Percentiles rank a stretch among this genome's conserved stretches.
phyloP scores from a whole-genome alignment of 2,113 vertebrate species.

The Nothocercus nigrocapillus region DNA sequence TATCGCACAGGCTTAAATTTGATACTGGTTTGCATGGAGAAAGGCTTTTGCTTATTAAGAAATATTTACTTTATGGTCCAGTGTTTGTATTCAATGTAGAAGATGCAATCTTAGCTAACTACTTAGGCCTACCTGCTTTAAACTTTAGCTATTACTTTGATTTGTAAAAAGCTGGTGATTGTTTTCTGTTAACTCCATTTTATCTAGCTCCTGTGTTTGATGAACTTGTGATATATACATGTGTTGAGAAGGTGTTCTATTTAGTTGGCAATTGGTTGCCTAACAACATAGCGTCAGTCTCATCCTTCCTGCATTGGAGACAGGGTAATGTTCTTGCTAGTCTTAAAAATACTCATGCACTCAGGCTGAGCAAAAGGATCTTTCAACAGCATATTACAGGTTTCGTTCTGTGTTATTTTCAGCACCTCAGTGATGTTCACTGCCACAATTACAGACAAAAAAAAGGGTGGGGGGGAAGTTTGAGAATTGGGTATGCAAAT shows the following conservation, averaged over 20 bases:
- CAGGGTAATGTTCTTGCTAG: not conserved
- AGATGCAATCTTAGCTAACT: not conserved
- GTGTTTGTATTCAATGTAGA: not conserved
- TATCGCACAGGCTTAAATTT: not conserved
- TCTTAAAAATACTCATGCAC: not conserved
- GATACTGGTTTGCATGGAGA: not conserved
- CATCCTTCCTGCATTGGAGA: not conserved
- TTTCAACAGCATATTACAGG: not conserved
- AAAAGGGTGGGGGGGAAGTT: not conserved
- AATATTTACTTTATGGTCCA: not conserved
- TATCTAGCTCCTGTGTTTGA: not conserved
- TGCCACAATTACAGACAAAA: not conserved
- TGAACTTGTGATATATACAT: not conserved
- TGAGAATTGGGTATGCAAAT: not conserved
- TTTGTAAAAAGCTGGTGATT: not conserved
- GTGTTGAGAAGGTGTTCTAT: not conserved
- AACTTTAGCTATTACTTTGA: not conserved
- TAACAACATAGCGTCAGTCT: constrained; percentile 5
- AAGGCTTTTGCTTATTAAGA: not conserved
- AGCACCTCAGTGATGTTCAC: not conserved
- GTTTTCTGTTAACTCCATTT: not conserved
- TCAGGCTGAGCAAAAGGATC: not conserved
- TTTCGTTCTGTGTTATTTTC: not conserved
- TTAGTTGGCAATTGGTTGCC: constrained; percentile 23
- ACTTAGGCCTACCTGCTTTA: not conserved